These are phyloP conservation scores for Tilapia sparmanii DNA, from an alignment of 2,113 vertebrate genomes.

Conservation along the genomic window DNA sequence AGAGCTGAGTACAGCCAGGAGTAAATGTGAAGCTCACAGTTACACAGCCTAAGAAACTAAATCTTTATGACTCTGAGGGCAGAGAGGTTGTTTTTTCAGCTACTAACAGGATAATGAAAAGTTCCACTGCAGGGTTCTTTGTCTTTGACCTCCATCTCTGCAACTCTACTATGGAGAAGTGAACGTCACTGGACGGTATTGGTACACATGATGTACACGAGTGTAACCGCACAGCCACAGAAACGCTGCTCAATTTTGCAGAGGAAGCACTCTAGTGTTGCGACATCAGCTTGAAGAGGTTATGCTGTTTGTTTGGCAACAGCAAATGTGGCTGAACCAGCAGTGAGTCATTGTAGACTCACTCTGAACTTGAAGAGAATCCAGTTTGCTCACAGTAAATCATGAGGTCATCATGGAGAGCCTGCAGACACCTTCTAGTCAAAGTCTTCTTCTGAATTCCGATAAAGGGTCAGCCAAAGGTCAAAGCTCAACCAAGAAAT, in stretches of 20 bases:
- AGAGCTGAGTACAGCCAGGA: neutral
- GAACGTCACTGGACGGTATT: neutral
- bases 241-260: neutral
- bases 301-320: slow-evolving; percentile 6
- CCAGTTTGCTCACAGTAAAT: neutral
- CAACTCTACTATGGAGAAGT: neutral
- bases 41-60: neutral
- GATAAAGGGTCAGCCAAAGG: neutral
- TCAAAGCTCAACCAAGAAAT: neutral
- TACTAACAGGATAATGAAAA: neutral
- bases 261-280: neutral
- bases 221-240: neutral
- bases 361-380: neutral
- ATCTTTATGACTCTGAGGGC: neutral
- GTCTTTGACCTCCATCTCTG: neutral
- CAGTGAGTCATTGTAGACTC: neutral
- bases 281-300: neutral
- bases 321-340: neutral
- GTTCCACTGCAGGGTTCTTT: neutral
- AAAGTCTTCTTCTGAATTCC: neutral
- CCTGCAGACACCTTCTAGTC: neutral
- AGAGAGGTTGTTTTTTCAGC: neutral
- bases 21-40: neutral
- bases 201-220: neutral
- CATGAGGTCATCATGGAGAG: neutral